Evolutionary conservation across 1,140 invertebrate genomes (phyloP), one percentile per base, ranked within the genome.

Genomic region (Macrobrachium nipponense): DNA sequence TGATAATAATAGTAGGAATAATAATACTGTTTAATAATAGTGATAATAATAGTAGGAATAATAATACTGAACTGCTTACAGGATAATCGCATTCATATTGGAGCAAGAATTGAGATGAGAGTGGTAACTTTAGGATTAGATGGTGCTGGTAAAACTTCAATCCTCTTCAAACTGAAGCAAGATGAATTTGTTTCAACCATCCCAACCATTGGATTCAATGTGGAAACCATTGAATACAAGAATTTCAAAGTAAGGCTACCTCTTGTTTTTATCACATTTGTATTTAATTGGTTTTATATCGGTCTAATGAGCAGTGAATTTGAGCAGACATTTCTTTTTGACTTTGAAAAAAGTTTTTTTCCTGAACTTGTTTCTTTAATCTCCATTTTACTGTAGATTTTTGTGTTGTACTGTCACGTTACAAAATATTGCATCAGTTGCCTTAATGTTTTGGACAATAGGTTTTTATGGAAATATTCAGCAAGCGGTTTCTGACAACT

Each of bases 61-160:
- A 36, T 36, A 36, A 36, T 36, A 36, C 27, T 36, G 27, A 36
- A 36, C 27, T 36, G 18, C 20, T n/a, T 87, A 80, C 89, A 94
- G 93, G 94, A 94, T 87, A 94, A 94, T 88, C 90, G 93, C 80
- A 93, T 94, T 18, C 93, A 94, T 85, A 94, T 94, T 88, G 93
- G 93, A 58, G 93, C 93, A 18, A 94, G 94, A 89, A 94, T 94
- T 80, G 93, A 94, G 88, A 94, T 94, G 93, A 89, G 94, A 59
- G 93, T 94, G 4, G 93, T 94, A 0, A 94, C 93, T 18, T 85
- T 94, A 86, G 93, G 93, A 18, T 90, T 94, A 27, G 93, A 94
- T 90, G 93, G 92, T 78, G 93, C 93, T 85, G 94, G 94, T 76
- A 94, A 94, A 90, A 94, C 92, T 90, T 94, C 93, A 87, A 92